Percentiles rank a stretch among this genome's conserved stretches.
These are phyloP conservation scores for silkworm (Bombyx mori) DNA, from an alignment of 1,140 invertebrate species.

Conservation along the genomic window DNA sequence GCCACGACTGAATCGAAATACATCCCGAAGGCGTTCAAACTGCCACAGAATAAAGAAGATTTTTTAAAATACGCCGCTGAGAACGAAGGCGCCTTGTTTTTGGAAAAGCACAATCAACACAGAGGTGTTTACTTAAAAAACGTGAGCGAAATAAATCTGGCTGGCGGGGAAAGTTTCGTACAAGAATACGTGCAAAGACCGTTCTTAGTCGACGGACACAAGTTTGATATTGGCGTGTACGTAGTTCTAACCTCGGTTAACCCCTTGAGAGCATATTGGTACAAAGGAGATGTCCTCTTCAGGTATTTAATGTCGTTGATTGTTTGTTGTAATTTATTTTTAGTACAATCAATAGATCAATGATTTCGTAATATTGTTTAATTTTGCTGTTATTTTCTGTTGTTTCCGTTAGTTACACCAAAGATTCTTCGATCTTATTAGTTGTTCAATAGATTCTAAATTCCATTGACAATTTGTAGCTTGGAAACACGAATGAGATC, in stretches of 20 bases:
- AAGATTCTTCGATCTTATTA: too few species aligned
- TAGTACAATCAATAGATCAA: too few species aligned
- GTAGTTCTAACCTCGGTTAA: slow-evolving; percentile 92
- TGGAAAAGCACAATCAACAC: slow-evolving; percentile 95
- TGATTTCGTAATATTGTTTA: too few species aligned
- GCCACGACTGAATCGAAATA: slow-evolving; percentile 83
- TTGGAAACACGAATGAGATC: too few species aligned
- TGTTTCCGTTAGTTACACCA: too few species aligned
- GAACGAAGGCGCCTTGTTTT: slow-evolving; percentile 83
- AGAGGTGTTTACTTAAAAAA: slow-evolving; percentile 87
- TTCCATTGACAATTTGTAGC: too few species aligned
- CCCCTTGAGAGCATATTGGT: slow-evolving; percentile 90
- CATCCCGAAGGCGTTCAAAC: slow-evolving; percentile 89
- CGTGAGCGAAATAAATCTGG: slow-evolving; percentile 80
- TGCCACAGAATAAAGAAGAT: slow-evolving; percentile 83
- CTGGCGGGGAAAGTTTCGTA: slow-evolving; percentile 85
- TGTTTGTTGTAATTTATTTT: background rate
- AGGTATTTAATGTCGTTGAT: slow-evolving; percentile 69
- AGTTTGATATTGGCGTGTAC: slow-evolving; percentile 98
- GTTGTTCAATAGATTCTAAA: too few species aligned
- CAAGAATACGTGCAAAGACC: slow-evolving; percentile 92
- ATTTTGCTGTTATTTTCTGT: too few species aligned
- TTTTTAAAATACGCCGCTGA: slow-evolving; percentile 80
- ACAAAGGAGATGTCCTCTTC: slow-evolving; percentile 90
- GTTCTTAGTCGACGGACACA: slow-evolving; percentile 87